A percentile compares a stretch with the other conserved stretches of the same genome.
phyloP scores from a whole-genome alignment of 30 jellyfish, hydroid and myxozoan genomes.

The Aurelia sp. region DNA sequence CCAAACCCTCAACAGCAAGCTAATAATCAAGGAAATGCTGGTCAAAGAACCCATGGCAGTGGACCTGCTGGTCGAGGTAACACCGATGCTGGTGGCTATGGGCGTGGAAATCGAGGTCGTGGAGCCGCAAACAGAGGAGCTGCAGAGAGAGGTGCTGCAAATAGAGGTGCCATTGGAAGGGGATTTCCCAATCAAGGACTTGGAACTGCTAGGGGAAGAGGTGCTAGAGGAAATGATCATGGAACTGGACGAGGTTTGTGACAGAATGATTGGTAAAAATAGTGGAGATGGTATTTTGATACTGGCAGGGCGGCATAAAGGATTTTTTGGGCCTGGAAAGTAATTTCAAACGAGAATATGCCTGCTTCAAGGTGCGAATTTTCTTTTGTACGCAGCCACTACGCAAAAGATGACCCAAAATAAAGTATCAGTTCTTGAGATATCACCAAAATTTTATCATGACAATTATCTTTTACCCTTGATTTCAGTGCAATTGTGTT shows the following conservation, averaged over 20 bases:
- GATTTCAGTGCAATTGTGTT: no score
- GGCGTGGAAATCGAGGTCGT: not conserved
- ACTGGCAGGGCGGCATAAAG: no score
- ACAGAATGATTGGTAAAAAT: no score
- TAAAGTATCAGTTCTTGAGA: no score
- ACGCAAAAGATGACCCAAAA: no score
- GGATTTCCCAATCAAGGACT: not conserved
- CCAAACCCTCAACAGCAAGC: not conserved
- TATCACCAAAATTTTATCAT: no score
- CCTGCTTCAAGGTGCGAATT: no score
- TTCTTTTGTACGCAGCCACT: no score
- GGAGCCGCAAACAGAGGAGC: not conserved
- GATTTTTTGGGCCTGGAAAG: no score
- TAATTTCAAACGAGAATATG: no score
- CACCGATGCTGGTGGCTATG: not conserved
- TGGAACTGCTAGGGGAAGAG: not conserved
- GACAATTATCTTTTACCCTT: no score
- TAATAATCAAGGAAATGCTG: not conserved
- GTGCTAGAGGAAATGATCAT: not conserved
- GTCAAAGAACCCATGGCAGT: constrained; percentile 9
- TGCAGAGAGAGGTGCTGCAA: not conserved
- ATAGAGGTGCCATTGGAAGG: constrained; percentile 5
- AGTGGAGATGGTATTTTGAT: no score
- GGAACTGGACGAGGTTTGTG: not conserved
- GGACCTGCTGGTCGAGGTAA: not conserved